phyloP scores from a whole-genome alignment of 2,888 invertebrate species.

The Drosophila affinis region DNA sequence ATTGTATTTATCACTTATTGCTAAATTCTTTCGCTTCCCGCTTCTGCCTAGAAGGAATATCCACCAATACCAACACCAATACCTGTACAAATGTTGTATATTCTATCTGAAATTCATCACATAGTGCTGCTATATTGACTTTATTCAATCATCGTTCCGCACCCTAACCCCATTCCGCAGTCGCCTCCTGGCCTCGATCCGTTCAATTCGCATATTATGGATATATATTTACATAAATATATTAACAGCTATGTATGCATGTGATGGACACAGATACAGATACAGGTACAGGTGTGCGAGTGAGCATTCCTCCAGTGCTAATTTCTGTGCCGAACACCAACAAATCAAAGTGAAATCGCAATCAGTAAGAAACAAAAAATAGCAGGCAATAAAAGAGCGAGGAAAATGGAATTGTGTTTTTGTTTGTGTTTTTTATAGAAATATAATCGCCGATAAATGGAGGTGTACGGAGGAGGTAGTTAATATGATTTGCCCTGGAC shows the following conservation, averaged over 20 bases:
- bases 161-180: conserved; percentile 69
- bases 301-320: conserved; percentile 67
- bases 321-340: conserved; percentile 50
- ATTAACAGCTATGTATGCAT: conserved; percentile 28
- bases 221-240: conserved; percentile 33
- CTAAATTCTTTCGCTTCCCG: neutral
- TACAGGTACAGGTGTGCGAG: neutral
- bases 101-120: conserved; percentile 31
- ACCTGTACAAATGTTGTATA: neutral
- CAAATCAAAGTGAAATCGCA: conserved; percentile 69
- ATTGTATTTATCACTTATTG: neutral
- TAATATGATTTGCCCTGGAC: conserved; percentile 64
- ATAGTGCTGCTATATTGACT: conserved; percentile 38
- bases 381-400: neutral
- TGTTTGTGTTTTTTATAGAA: conserved; percentile 19
- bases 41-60: neutral
- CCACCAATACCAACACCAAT: neutral
- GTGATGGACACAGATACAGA: conserved; percentile 13
- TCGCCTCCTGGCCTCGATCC: conserved; percentile 44
- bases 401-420: neutral
- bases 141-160: conserved; percentile 46
- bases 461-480: conserved; percentile 57
- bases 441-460: conserved; percentile 47
- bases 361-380: conserved; percentile 38
- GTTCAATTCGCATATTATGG: conserved; percentile 26